Base-by-base conservation (phyloP, 2,797 vertebrate species). In the Carapus acus region DNA sequence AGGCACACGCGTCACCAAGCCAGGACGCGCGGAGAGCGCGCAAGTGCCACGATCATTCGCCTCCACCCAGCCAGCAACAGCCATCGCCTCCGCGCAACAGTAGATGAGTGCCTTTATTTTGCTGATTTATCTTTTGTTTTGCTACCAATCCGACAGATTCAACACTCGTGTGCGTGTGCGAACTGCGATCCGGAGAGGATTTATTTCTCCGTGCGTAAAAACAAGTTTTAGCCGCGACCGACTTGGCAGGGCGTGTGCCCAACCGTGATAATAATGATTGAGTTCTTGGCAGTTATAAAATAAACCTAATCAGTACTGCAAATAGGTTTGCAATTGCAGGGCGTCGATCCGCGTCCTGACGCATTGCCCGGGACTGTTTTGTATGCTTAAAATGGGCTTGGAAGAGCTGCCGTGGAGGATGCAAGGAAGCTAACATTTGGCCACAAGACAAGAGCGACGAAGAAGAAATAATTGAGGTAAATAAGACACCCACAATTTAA, bases 331-430 rank as follows among this genome's bases (percentile, higher is more conserved):
- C 56, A 74, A 70, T 56, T 60, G 41, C 70, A 66, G 67, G 54
- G 19, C 52, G 47, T 24, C 52, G 73, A 70, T 66, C 60, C 49
- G 70, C 56, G 77, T 76, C 67, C 62, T 66, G 68, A 79, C 78
- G 67, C 74, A 43, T 57, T 52, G 49, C 46, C 49, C 65, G 22
- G 77, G 63, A 82, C 72, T 71, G 74, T 58, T 52, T 54, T 54
- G 38, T 44, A 42, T 22, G 53, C 65, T 58, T 74, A 76, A 69
- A 66, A 85, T 83, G 83, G 78, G 82, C 74, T 81, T 79, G 62
- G 64, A 55, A 43, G 78, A 71, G 15, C 57, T 71, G 56, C 55
- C 51, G 61, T 67, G 79, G 79, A 74, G 72, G 75, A 75, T 71
- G 67, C 73, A 52, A 58, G 69, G 71, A 52, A 77, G 69, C 69